phyloP scores from a whole-genome alignment of 92 coral and sea anemone species.

The Bergia puertoricense region DNA sequence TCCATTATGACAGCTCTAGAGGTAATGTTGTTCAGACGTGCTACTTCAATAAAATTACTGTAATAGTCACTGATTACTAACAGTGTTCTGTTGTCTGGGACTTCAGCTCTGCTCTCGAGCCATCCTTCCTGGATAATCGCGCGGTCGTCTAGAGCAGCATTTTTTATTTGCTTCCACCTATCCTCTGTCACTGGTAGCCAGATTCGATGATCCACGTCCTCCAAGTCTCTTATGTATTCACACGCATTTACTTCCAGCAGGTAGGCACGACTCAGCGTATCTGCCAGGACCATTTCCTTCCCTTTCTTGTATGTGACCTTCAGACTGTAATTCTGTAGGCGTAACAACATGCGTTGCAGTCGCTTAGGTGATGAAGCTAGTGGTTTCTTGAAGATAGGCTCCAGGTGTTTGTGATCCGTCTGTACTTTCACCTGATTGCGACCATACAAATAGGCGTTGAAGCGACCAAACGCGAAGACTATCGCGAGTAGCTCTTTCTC shows the following conservation, averaged over 20 bases:
- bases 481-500: too few species aligned
- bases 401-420: too few species aligned
- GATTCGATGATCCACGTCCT: not conserved
- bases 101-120: too few species aligned
- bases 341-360: too few species aligned
- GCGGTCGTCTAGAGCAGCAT: too few species aligned
- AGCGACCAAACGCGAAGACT: not conserved
- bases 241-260: not conserved
- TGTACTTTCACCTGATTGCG: too few species aligned
- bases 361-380: too few species aligned
- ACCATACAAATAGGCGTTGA: too few species aligned
- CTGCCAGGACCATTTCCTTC: not conserved
- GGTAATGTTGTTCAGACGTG: not conserved
- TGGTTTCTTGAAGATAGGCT: too few species aligned
- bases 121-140: too few species aligned
- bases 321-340: not conserved
- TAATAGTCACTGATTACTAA: not conserved
- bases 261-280: not conserved
- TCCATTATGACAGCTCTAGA: not conserved
- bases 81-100: not conserved
- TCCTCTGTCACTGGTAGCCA: not conserved
- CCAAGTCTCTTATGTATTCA: not conserved
- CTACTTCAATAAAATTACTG: slow-evolving; percentile 11
- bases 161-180: not conserved
- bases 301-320: not conserved